phyloP scores from a whole-genome alignment of 2,797 vertebrate genomes.

The Salarias fasciatus region DNA sequence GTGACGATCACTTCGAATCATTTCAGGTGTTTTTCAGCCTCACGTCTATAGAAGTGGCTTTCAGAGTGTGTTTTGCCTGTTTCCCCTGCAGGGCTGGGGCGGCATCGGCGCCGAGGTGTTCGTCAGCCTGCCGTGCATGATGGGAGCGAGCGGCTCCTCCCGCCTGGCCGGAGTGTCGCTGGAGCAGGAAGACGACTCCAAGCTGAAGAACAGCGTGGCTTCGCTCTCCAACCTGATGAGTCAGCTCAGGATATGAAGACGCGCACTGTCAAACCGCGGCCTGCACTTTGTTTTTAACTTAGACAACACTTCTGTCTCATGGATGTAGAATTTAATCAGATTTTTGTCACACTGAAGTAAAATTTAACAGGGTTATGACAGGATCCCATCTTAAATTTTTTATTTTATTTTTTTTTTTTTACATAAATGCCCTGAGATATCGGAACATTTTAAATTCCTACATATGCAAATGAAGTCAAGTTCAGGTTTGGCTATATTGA shows the following conservation, averaged over 20 bases:
- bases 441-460: no score
- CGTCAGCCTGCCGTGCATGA: slow-evolving; percentile 91
- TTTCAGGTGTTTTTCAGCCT: no score
- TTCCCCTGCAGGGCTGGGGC: slow-evolving; percentile 79
- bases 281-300: slow-evolving; percentile 3
- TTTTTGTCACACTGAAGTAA: no score
- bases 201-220: slow-evolving; percentile 84
- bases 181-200: slow-evolving; percentile 81
- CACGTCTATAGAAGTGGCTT: no score
- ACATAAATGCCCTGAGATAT: no score
- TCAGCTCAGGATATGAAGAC: slow-evolving; percentile 88
- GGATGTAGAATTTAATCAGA: slow-evolving; percentile 3
- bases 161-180: slow-evolving; percentile 82
- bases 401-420: no score
- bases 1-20: no score
- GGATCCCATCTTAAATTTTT: no score
- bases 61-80: neutral
- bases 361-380: no score
- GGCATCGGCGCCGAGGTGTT: slow-evolving; percentile 89
- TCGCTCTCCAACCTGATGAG: slow-evolving; percentile 86
- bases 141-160: slow-evolving; percentile 86
- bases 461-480: no score
- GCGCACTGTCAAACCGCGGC: no score
- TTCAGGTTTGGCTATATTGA: no score
- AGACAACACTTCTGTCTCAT: neutral